A percentile compares a stretch with the other conserved stretches of the same genome.
These are phyloP conservation scores for Pararge aegeria DNA, from an alignment of 1,140 invertebrate species.

Conservation along the genomic window DNA sequence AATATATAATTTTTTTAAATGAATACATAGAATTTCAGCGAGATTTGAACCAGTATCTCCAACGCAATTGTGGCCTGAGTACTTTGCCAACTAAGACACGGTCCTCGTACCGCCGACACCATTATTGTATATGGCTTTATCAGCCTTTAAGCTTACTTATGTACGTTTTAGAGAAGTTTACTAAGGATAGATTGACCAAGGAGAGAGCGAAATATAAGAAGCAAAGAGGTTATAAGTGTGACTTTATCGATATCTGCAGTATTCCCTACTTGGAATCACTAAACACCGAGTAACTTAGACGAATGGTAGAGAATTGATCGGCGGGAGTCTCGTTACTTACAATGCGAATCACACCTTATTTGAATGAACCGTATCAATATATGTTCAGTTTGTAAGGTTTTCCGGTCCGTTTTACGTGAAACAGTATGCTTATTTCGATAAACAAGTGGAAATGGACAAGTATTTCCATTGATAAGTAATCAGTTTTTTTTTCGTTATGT, in stretches of 20 bases:
- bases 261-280: slow-evolving; percentile 7
- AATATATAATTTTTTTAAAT: too few relatives aligned
- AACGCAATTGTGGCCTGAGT: too few relatives aligned
- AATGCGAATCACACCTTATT: slow-evolving; percentile 28
- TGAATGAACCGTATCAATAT: slow-evolving; percentile 11
- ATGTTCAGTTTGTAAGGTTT: not conserved
- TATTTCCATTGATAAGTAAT: not conserved
- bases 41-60: too few relatives aligned
- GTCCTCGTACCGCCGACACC: too few relatives aligned
- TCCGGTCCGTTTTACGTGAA: not conserved
- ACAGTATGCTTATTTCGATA: not conserved
- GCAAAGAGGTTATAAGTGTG: not conserved
- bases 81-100: too few relatives aligned
- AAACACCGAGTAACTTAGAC: slow-evolving; percentile 20
- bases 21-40: too few relatives aligned
- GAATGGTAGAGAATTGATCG: slow-evolving; percentile 33
- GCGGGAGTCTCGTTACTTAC: slow-evolving; percentile 26
- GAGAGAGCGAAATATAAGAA: too few relatives aligned
- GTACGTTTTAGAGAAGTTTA: too few relatives aligned
- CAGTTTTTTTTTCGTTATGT: too few relatives aligned
- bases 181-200: too few relatives aligned
- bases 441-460: not conserved
- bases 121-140: too few relatives aligned
- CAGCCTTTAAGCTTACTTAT: too few relatives aligned
- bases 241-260: not conserved